Percentiles rank a stretch among this genome's conserved stretches.
Conservation (phyloP, 2,888 invertebrate species). For the Drosophila nr. perissopoda region DNA sequence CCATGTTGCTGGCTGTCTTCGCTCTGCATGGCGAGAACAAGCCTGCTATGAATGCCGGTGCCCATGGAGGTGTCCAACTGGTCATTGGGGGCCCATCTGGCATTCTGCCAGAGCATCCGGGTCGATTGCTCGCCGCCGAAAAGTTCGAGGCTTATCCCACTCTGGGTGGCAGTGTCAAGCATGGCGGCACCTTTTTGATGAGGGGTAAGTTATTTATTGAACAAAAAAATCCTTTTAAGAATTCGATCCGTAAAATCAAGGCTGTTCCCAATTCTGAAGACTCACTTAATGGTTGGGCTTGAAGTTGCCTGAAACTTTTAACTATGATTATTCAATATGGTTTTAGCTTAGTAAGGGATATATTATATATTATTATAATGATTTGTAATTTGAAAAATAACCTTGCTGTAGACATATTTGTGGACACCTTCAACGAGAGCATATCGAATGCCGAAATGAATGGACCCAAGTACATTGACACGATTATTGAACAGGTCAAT, state of each 20-base stretch:
- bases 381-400: neutral
- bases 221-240: neutral
- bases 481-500: conserved; percentile 81
- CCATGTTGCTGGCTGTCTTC: conserved; percentile 84
- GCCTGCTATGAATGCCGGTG: conserved; percentile 58
- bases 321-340: neutral
- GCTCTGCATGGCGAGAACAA: conserved; percentile 76
- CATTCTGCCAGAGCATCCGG: conserved; percentile 82
- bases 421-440: conserved; percentile 81
- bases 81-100: conserved; percentile 84
- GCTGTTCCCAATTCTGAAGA: neutral
- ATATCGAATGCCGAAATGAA: conserved; percentile 73
- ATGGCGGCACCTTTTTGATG: conserved; percentile 85
- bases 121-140: conserved; percentile 75
- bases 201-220: conserved; percentile 79
- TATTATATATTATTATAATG: neutral
- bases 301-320: neutral
- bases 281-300: neutral
- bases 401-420: conserved; percentile 73
- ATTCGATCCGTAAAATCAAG: neutral
- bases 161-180: conserved; percentile 85
- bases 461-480: conserved; percentile 77
- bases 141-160: conserved; percentile 84
- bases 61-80: conserved; percentile 81
- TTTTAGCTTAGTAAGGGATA: neutral